Base-by-base conservation (phyloP, 2,113 vertebrate species). In the Nerophis lumbriciformis region DNA sequence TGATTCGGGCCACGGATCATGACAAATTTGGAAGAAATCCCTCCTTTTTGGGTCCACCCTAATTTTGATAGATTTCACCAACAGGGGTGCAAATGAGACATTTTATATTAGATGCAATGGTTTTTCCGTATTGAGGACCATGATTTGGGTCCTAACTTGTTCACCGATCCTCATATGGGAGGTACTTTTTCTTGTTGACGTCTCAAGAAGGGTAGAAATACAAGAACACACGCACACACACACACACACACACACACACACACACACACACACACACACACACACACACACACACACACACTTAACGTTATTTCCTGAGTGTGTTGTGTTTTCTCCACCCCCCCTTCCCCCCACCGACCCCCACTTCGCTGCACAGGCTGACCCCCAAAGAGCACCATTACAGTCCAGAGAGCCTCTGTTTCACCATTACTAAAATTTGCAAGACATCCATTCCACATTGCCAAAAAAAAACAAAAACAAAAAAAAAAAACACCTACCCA, bases 401-500 rank as follows among this genome's bases (percentile, higher is more conserved):
- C 65, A 51, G 81, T 74, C 73, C 68, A 72, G 71, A 81, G 82
- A 65, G 72, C 79, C 69, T 76, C 76, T 84, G 68, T 80, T 83
- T 79, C 59, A 81, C 75, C 82, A 86, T 72, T 80, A 85, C 78
- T 84, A 77, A 45, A 45, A 82, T 75, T 63, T 50, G 50, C 80
- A 82, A 84, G 72, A 81, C 81, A 79, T 85, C 80, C 79, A 59
- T 76, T 79, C 65, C 68, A 63, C 70, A 50, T 78, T 86, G 85
- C 80, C 84, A 85, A 39, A 39, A 39, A 45, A 45, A 45, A 3
- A 28, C 1, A 28, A 3, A 28, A 28, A 45, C 2, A 85, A 85
- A 80, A 19, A 80, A 12, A 12, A 85, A 85, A 80, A 19, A 80
- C 86, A 85, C 86, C 86, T 83, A 83, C 85, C 83, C 79, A 83